Evolutionary conservation across 2,113 vertebrate species (phyloP), one percentile per base, ranked within the genome.

Genomic region (Megalops atlanticus): DNA sequence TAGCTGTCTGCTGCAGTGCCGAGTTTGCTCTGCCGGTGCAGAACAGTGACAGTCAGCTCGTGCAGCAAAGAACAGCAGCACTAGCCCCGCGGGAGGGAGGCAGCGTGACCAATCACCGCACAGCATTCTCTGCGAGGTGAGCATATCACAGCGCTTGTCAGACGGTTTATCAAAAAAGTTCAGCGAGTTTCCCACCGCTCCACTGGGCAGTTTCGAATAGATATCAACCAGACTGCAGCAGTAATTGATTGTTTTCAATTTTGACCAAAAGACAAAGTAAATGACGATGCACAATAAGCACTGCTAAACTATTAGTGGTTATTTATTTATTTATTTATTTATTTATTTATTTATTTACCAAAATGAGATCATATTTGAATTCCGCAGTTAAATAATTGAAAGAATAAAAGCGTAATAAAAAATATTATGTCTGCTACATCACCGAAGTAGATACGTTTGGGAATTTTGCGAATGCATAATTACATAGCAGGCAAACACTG

Each of bases 21-120:
- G 88, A 89, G 85, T 90, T 90, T 82, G 85, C 89, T 81, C 80
- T 40, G 76, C 35, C 79, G 14, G 86, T 78, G 81, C 74, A 77
- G 82, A 85, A 83, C 80, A 80, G 80, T 69, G 85, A 85, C 85
- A 84, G 81, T 79, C 77, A 27, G 84, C 76, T 80, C 12, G 78
- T 45, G 52, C 73, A 27, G 82, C 79, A 68, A 39, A 11, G 71
- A 74, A 39, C 76, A 52, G 76, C 69, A 45, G 35, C 68, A 38
- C 27, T 36, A 38, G 64, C 45, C 49, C 36, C 6, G 24, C 49
- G 47, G 72, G 71, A 39, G 52, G 52, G 79, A 38, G 27, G 72
- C 33, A 41, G 45, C 8, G 47, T 76, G 79, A 40, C 54, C 82
- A 79, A 81, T 83, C 74, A 79, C 64, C 81, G 70, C 70, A 31